Percentiles rank a stretch among this genome's conserved stretches.
These are phyloP conservation scores for Ramphastos sulfuratus DNA, from an alignment of 2,113 vertebrate genomes.

Conservation along the genomic window DNA sequence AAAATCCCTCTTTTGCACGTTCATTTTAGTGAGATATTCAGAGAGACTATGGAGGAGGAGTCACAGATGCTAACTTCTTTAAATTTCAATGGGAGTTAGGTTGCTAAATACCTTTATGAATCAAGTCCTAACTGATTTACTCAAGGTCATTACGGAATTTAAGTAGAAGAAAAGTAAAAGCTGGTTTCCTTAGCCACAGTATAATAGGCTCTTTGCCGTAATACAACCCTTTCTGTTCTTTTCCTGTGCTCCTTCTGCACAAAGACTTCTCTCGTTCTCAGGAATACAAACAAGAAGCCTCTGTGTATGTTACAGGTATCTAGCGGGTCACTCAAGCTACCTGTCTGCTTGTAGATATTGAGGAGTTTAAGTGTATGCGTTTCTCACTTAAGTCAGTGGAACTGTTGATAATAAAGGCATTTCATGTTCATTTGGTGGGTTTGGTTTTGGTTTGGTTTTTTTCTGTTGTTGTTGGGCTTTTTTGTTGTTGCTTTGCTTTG, in stretches of 20 bases:
- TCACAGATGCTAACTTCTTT: not conserved
- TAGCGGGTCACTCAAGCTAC: not conserved
- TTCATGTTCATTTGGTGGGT: not conserved
- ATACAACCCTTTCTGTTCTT: not conserved
- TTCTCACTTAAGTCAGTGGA: not conserved
- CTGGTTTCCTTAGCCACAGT: not conserved
- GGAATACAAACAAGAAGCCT: not conserved
- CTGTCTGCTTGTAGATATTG: not conserved
- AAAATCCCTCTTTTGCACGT: not conserved
- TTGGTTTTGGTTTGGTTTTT: too few species aligned
- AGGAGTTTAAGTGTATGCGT: not conserved
- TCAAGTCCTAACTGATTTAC: not conserved
- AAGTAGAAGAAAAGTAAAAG: not conserved
- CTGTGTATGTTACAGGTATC: not conserved
- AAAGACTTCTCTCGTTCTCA: not conserved
- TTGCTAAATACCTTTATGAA: slow-evolving; percentile 7
- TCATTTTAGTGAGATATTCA: not conserved
- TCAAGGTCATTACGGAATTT: not conserved
- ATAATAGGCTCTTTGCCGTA: not conserved
- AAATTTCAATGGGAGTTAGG: not conserved
- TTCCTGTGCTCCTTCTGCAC: not conserved
- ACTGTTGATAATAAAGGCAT: not conserved
- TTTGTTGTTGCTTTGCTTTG: too few species aligned
- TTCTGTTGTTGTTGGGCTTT: not conserved
- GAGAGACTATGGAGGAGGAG: not conserved